Conservation (phyloP, 2,113 vertebrate genomes). For the Podarcis raffonei region DNA sequence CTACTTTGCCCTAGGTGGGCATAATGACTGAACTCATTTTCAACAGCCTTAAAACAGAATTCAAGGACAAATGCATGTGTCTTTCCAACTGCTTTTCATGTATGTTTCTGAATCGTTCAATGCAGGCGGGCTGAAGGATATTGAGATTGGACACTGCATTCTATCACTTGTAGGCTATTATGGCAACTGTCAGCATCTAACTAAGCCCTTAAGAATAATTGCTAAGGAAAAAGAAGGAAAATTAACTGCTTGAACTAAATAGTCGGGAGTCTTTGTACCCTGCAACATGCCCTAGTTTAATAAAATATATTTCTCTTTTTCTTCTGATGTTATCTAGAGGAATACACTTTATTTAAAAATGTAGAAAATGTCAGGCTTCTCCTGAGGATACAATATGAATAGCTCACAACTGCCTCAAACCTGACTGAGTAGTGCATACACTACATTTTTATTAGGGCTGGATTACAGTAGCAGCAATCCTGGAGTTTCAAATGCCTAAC, state of each 20-base stretch:
- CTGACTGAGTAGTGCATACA: constrained; percentile 51
- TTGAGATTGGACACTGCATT: background rate
- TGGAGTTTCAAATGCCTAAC: constrained; percentile 68
- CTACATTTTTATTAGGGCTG: constrained; percentile 69
- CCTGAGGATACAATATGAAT: constrained; percentile 50
- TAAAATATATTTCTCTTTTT: background rate
- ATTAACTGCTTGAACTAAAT: background rate
- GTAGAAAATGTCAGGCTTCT: constrained; percentile 45
- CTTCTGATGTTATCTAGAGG: constrained; percentile 37
- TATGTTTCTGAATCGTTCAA: too few species aligned
- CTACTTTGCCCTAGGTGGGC: too few species aligned
- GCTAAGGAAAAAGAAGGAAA: background rate
- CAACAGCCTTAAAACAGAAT: background rate
- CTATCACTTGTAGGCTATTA: background rate
- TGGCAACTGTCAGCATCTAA: background rate
- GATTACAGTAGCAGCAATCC: constrained; percentile 66
- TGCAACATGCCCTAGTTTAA: constrained; percentile 5
- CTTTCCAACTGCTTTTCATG: too few species aligned
- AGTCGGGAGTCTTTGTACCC: background rate
- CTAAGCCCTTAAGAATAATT: background rate
- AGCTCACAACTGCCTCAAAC: constrained; percentile 64
- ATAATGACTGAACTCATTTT: too few species aligned
- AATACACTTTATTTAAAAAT: constrained; percentile 41
- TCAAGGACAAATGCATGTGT: background rate
- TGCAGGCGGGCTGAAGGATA: background rate